Conservation (phyloP, 2,888 invertebrate genomes). For the Oscheius onirici region DNA sequence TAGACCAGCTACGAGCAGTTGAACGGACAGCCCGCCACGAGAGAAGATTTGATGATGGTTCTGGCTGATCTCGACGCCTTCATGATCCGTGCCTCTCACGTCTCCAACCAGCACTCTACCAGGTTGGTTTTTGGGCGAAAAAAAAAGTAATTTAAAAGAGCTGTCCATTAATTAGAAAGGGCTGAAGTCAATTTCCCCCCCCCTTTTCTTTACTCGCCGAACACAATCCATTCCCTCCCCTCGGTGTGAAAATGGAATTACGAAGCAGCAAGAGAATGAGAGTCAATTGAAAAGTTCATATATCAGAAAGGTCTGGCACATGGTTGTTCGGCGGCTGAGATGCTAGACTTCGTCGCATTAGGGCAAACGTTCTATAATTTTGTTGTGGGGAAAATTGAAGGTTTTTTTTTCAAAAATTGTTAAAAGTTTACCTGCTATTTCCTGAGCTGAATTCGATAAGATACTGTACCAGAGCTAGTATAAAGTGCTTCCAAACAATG, state of each 20-base stretch:
- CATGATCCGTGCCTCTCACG: conserved; percentile 86
- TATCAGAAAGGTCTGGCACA: no score
- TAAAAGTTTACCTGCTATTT: conserved; percentile 3
- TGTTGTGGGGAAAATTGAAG: background rate
- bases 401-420: no score
- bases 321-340: no score
- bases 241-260: no score
- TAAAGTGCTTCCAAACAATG: conserved; percentile 44
- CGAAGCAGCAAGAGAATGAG: no score
- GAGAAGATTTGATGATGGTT: conserved; percentile 89
- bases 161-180: no score
- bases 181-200: no score
- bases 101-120: conserved; percentile 59
- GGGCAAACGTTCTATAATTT: background rate
- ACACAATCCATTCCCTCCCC: no score
- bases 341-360: no score
- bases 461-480: conserved; percentile 36
- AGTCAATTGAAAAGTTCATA: no score
- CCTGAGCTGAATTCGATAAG: conserved; percentile 23
- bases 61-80: conserved; percentile 87
- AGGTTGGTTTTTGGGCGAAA: conserved; percentile 52
- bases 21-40: conserved; percentile 83
- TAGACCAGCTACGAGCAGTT: conserved; percentile 76
- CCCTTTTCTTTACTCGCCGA: no score
- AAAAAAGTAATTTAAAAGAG: background rate